A percentile compares a stretch with the other conserved stretches of the same genome.
These are phyloP conservation scores for Drosophila mulleri DNA, from an alignment of 2,888 invertebrate species.

Conservation along the genomic window DNA sequence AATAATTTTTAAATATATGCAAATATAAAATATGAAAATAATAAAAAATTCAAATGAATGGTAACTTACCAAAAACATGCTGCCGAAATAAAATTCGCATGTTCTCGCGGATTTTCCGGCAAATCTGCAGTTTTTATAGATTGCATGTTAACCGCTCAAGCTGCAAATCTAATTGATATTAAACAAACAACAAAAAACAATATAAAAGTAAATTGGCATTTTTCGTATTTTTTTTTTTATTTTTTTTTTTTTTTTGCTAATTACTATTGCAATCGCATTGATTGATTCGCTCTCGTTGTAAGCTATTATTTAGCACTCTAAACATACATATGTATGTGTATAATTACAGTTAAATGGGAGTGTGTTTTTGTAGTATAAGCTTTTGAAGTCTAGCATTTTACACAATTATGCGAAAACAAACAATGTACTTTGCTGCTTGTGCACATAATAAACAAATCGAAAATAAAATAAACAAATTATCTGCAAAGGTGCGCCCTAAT, in stretches of 20 bases:
- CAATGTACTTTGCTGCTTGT: neutral
- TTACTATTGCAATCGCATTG: constrained; percentile 22
- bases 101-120: constrained; percentile 87
- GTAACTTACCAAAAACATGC: constrained; percentile 87
- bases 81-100: constrained; percentile 88
- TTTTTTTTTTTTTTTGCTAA: constrained; percentile 23
- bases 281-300: constrained; percentile 31
- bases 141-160: constrained; percentile 74
- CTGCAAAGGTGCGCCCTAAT: constrained; percentile 9
- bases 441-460: neutral
- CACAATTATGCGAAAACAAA: constrained; percentile 6
- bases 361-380: neutral
- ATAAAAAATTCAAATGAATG: neutral
- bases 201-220: constrained; percentile 3
- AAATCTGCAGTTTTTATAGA: constrained; percentile 84
- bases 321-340: neutral
- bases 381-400: neutral
- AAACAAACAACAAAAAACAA: neutral
- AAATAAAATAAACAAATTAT: constrained; percentile 1
- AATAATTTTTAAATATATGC: neutral
- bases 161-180: constrained; percentile 13
- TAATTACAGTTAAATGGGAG: neutral
- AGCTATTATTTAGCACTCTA: constrained; percentile 6
- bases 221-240: neutral
- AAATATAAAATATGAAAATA: neutral